These are phyloP conservation scores for Kryptolebias ocellatus DNA, from an alignment of 2,797 vertebrate species.

Conservation along the genomic window DNA sequence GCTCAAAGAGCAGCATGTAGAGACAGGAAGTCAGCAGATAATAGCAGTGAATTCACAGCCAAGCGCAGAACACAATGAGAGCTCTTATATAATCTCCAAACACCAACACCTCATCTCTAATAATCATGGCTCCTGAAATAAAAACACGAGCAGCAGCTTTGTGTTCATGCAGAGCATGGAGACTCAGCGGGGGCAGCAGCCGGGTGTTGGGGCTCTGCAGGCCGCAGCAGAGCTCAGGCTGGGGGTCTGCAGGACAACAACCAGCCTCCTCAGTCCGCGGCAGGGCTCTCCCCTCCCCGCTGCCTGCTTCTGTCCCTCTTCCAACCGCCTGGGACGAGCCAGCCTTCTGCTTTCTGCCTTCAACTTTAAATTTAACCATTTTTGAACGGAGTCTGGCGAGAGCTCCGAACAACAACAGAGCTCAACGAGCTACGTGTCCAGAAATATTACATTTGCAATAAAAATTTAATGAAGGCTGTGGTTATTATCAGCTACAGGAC, in stretches of 20 bases:
- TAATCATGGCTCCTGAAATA: not conserved
- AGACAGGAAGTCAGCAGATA: not conserved
- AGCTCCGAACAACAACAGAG: not conserved
- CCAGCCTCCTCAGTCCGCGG: not conserved
- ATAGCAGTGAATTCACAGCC: not conserved
- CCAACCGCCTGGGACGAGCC: not conserved
- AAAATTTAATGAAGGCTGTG: no score
- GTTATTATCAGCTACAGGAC: no score
- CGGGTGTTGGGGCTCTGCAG: not conserved
- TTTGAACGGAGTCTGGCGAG: conserved; percentile 2
- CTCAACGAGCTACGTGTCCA: not conserved
- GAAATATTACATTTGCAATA: not conserved
- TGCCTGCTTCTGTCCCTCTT: no score
- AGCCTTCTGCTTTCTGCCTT: no score
- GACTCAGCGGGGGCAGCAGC: not conserved
- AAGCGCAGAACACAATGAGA: conserved; percentile 8
- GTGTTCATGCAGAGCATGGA: not conserved
- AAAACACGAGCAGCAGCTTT: no score
- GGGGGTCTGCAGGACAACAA: not conserved
- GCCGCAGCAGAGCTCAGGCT: not conserved
- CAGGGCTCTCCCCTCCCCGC: not conserved
- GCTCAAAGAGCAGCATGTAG: not conserved
- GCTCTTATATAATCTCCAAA: conserved; percentile 16
- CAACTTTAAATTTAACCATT: not conserved
- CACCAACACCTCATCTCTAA: no score